Evolutionary conservation across 2,888 invertebrate genomes (phyloP), one percentile per base, ranked within the genome.

Genomic region (Cyclophora albipunctata): DNA sequence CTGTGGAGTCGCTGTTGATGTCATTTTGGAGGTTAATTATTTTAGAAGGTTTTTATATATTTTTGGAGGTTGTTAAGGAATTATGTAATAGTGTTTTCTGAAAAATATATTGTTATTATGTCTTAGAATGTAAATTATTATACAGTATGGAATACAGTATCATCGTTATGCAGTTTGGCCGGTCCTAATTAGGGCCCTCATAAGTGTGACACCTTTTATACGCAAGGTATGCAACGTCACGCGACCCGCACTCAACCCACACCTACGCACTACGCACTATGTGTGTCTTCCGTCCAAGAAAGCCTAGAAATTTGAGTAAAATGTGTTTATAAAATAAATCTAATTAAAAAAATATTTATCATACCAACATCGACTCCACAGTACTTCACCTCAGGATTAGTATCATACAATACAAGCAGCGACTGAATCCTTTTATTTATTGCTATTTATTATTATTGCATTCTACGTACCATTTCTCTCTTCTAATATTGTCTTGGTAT

Each of bases 371-470:
- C 77, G 66, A 53, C 82, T 84, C 86, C 75, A 76, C 63, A 33
- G 54, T 57, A 20, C 56, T 49, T 58, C 62, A 61, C 71, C 58
- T 59, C 66, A 66, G 86, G 86, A 86, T 86, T 87, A 87, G 85
- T 80, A 86, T 86, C 87, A 88, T 88, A 87, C 88, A 88, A 88
- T 87, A 88, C 87, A 87, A 88, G 86, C 84, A 88, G 79, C 85
- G 86, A 81, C 81, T 81, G 88, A 89, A 89, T 89, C 89, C 89
- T 88, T 89, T 89, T 89, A 89, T 89, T 89, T 89, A 89, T 89
- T 80, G 81, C 88, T 87, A 87, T 89, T 89, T 89, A 89, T 89
- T 89, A 87, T 89, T 89, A 89, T 89, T 87, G 85, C 87, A 86
- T 88, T 82, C 78, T 81, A 75, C 69, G 71, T 78, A 82, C 20